Evolutionary conservation across 2,797 vertebrate genomes (phyloP).

Genomic region (Meda fulgida): DNA sequence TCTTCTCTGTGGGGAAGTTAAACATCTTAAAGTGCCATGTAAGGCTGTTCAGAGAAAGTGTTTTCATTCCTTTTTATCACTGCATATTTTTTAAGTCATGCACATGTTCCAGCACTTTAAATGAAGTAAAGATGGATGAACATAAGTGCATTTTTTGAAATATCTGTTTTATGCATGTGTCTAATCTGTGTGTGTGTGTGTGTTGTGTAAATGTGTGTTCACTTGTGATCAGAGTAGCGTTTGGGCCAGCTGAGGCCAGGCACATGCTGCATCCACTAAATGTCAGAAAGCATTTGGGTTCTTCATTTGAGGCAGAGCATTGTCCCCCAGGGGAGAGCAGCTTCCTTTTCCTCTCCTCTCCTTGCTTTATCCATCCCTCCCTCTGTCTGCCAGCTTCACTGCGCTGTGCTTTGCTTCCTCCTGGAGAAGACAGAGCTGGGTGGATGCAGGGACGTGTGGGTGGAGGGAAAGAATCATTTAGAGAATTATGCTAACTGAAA

Average conservation of each 20-base stretch:
- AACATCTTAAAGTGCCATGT: neutral
- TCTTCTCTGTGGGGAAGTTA: neutral
- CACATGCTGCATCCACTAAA: conserved; percentile 54
- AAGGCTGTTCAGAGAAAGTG: conserved; percentile 4
- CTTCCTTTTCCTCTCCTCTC: conserved; percentile 29
- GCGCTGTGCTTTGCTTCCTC: conserved; percentile 27
- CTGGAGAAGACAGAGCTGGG: conserved; percentile 30
- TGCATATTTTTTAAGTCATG: neutral
- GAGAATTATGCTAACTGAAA: conserved; percentile 14
- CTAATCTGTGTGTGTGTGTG: neutral
- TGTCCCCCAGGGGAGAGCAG: conserved; percentile 39
- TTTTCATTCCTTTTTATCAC: conserved; percentile 3
- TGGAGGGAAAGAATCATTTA: conserved; percentile 36
- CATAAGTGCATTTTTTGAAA: neutral
- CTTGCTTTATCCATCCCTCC: conserved; percentile 17
- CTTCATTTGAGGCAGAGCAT: conserved; percentile 42
- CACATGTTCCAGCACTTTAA: neutral
- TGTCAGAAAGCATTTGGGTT: conserved; percentile 58
- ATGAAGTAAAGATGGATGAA: neutral
- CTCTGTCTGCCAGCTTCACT: conserved; percentile 42
- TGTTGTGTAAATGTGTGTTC: conserved; percentile 12
- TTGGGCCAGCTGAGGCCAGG: conserved; percentile 44
- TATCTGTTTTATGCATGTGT: neutral
- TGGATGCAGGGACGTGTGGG: conserved; percentile 40
- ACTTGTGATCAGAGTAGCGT: neutral